Evolutionary conservation across 2,113 vertebrate species (phyloP), one percentile per base, ranked within the genome.

Genomic region (Laticauda laticaudata): DNA sequence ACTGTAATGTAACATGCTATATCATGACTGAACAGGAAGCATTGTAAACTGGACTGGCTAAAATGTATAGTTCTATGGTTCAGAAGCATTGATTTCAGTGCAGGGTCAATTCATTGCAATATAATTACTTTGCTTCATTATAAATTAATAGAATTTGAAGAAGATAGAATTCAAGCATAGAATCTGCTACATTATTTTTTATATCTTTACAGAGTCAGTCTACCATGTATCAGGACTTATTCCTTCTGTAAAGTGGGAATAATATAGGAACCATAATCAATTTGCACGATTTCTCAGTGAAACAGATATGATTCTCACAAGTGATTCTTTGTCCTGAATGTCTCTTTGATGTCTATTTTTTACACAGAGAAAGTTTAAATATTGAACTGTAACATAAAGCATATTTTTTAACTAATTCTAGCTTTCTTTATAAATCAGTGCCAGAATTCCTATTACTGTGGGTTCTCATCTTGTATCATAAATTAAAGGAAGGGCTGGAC

Each of bases 401-500:
- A 90, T 94, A 94, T 96, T 92, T 95, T 53, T 94, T 93, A 96
- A 94, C 48, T 93, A 93, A 88, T 29, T 48, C 89, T 29, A 89
- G 92, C 92, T 93, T 26, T 94, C 92, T 39, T 93, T 64, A 15
- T 87, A 93, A 9, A 45, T 0, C 0, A 55, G 90, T 96, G 86
- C 59, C 92, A 93, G 89, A 93, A 92, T 91, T 95, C 91, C 48
- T 92, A 94, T 91, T 87, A 91, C 94, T 90, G 55, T 81, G 95
- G 95, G 94, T 93, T 94, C 48, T 96, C 95, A 96, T 96, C 90
- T 96, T 92, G 23, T 94, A 94, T 94, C 95, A 95, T 97, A 97
- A 97, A 96, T 96, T 96, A 96, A 94, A 93, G 92, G 57, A 88
- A 94, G 95, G 92, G 93, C 96, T 96, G 92, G 5, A 93, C 96